These are phyloP conservation scores for Trachymyrmex septentrionalis DNA, from an alignment of 1,140 invertebrate species.

Conservation along the genomic window DNA sequence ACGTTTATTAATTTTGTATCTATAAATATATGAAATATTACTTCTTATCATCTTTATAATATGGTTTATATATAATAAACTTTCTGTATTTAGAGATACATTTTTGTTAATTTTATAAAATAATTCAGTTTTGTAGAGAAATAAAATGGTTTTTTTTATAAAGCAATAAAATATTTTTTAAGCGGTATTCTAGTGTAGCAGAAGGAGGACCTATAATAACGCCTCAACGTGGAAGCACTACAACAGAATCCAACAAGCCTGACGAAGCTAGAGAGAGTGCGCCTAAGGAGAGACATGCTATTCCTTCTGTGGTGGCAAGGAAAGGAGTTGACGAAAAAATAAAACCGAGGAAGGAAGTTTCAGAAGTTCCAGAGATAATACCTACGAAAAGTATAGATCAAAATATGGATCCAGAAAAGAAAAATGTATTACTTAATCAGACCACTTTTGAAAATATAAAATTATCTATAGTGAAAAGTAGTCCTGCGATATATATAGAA, in stretches of 20 bases:
- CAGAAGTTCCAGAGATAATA: conserved; percentile 61
- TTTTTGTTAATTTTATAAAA: background rate
- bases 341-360: conserved; percentile 66
- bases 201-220: conserved; percentile 67
- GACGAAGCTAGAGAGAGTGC: conserved; percentile 19
- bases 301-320: conserved; percentile 32
- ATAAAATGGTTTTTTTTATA: conserved; percentile 16
- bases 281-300: conserved; percentile 48
- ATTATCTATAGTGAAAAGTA: conserved; percentile 19
- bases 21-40: background rate
- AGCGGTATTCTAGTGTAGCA: background rate
- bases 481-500: background rate
- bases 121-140: background rate
- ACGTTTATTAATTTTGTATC: background rate
- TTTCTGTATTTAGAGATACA: background rate
- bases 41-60: background rate
- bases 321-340: conserved; percentile 68
- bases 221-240: background rate
- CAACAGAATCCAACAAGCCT: background rate
- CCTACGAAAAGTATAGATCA: conserved; percentile 67
- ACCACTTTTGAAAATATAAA: conserved; percentile 6
- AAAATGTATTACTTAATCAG: background rate
- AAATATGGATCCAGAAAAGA: conserved; percentile 9
- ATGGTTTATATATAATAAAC: background rate
- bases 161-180: conserved; percentile 38